Percentiles rank a stretch among this genome's conserved stretches.
Conservation (phyloP, 1,140 invertebrate species). For the Daktulosphaira vitifoliae region DNA sequence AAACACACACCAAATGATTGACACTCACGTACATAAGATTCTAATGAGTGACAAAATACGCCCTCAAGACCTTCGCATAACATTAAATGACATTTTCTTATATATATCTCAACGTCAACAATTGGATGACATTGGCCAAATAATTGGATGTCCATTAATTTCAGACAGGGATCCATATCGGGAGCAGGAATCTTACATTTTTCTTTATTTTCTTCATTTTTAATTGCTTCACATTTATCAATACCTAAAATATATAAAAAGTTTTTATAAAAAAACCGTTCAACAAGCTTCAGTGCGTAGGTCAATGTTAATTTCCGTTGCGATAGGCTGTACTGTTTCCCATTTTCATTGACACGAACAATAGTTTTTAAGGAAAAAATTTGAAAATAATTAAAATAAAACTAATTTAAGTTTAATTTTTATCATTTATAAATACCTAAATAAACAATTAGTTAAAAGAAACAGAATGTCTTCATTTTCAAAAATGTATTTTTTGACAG, state of each 20-base stretch:
- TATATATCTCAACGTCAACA: constrained; percentile 57
- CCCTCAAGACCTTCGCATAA: constrained; percentile 50
- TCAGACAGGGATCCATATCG: constrained; percentile 10
- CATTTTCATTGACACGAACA: no score
- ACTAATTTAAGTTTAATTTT: no score
- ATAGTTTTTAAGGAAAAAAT: no score
- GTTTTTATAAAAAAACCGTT: no score
- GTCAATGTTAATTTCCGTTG: no score
- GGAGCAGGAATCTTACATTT: constrained; percentile 5
- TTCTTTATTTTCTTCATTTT: neutral
- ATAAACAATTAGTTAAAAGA: no score
- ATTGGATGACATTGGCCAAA: constrained; percentile 57
- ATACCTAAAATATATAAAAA: neutral
- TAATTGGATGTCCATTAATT: neutral
- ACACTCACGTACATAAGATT: constrained; percentile 65
- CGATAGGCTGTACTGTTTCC: no score
- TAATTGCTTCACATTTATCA: neutral
- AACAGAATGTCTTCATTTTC: no score
- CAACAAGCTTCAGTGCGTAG: no score
- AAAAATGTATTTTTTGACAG: no score
- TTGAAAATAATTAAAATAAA: no score
- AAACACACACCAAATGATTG: constrained; percentile 57
- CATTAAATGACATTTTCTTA: constrained; percentile 59
- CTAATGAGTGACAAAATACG: constrained; percentile 54
- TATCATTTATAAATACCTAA: no score